A percentile compares a stretch with the other conserved stretches of the same genome.
phyloP scores from a whole-genome alignment of 2,113 vertebrate genomes.

The Bos taurus region ARS-UCD2.0 NC_037330.1:72781501-72782000 shows the following conservation, averaged over 20 bases:
- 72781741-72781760: not conserved
- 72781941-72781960: not conserved
- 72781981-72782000: not conserved
- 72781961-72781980: not conserved
- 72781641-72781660: not conserved
- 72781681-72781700: not conserved
- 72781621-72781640: not conserved
- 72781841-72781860: not conserved
- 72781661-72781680: not conserved
- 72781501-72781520: not conserved
- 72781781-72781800: not conserved
- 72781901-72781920: not conserved
- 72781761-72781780: not conserved
- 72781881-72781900: not conserved
- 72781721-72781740: not conserved
- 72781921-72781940: not conserved
- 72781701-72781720: not conserved
- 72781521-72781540: not conserved
- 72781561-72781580: not conserved
- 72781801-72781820: not conserved
- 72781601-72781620: not conserved
- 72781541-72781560: not conserved
- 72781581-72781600: not conserved
- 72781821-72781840: not conserved
- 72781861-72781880: not conserved